Base-by-base conservation (phyloP, 2,888 invertebrate species). In the Pachycephus smyrnensis region DNA sequence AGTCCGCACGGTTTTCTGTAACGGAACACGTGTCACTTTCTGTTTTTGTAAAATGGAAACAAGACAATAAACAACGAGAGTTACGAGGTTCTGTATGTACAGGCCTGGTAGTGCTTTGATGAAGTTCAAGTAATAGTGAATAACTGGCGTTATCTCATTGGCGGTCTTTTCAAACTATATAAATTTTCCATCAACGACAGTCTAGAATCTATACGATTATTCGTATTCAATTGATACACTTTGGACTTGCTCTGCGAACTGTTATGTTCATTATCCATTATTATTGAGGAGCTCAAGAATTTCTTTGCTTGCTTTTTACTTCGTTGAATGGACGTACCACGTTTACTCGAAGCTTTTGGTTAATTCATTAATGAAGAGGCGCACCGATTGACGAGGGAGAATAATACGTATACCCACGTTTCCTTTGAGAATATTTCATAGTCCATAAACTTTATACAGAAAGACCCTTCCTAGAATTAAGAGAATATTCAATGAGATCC, bases 301-400 rank as follows among this genome's bases (percentile, higher is more conserved):
- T 55, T 55, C 55, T 55, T 55, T 23, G 23, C 55, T 23, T 2
- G 55, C 23, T 0, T 23, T 9, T 55, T 23, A 55, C 15, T 55
- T 90, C 89, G 86, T 86, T 84, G 84, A 81, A 82, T 87, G 88
- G 91, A 91, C 90, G 91, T 91, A 87, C 86, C 86, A 86, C 87
- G 89, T 89, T 89, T 88, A 86, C 88, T 23, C 55, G 2, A 9
- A 55, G 55, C 55, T 55, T 55, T 55, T 55, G 55, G 55, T 55
- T 55, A 55, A 55, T 23, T 55, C 23, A 55, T 55, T 55, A 55
- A 55, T 55, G 55, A 55, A 23, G 9, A 55, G 23, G 55, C 55
- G 23, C 55, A 55, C 15, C 23, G 40, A 55, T 15, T 55, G 55
- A 55, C 23, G 55, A 55, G 23, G 23, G 55, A 55, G 23, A 55